A percentile compares a stretch with the other conserved stretches of the same genome.
phyloP scores from a whole-genome alignment of 2,888 invertebrate genomes.

The Helicoverpa assulta region DNA sequence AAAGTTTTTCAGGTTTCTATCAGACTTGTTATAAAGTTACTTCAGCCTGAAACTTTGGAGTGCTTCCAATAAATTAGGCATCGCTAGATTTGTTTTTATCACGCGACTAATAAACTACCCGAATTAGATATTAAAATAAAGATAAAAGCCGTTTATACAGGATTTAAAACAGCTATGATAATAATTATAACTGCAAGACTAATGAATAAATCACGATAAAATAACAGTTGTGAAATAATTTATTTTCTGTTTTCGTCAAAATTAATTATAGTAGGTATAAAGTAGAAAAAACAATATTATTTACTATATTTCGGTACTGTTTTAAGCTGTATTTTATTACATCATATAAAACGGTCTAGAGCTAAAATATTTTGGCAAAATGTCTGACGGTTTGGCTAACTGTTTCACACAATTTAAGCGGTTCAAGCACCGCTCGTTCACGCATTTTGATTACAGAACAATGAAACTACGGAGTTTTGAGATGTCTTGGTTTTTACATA shows the following conservation, averaged over 20 bases:
- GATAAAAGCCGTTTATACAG: not conserved
- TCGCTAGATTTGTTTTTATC: slow-evolving; percentile 44
- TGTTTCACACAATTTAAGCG: slow-evolving; percentile 49
- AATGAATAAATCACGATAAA: not conserved
- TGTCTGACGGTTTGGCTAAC: slow-evolving; percentile 35
- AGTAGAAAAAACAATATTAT: not conserved
- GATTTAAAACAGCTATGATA: not conserved
- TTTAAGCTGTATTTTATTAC: not conserved
- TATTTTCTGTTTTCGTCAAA: not conserved
- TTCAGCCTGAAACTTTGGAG: slow-evolving; percentile 36
- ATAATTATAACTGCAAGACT: not conserved
- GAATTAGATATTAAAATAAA: slow-evolving; percentile 1
- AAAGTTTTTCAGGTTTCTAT: slow-evolving; percentile 14
- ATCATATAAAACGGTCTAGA: not conserved
- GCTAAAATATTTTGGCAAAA: not conserved
- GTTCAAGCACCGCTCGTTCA: slow-evolving; percentile 39
- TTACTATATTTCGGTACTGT: not conserved
- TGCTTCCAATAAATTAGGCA: slow-evolving; percentile 41
- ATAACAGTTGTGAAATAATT: not conserved
- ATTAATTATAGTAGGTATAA: not conserved
- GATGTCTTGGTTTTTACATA: not conserved
- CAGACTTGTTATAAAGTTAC: slow-evolving; percentile 30
- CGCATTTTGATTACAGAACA: slow-evolving; percentile 4
- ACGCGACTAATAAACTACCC: slow-evolving; percentile 36
- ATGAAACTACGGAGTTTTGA: not conserved